Evolutionary conservation across 2,113 vertebrate genomes (phyloP).

Genomic region (Microcebus jonahi): DNA sequence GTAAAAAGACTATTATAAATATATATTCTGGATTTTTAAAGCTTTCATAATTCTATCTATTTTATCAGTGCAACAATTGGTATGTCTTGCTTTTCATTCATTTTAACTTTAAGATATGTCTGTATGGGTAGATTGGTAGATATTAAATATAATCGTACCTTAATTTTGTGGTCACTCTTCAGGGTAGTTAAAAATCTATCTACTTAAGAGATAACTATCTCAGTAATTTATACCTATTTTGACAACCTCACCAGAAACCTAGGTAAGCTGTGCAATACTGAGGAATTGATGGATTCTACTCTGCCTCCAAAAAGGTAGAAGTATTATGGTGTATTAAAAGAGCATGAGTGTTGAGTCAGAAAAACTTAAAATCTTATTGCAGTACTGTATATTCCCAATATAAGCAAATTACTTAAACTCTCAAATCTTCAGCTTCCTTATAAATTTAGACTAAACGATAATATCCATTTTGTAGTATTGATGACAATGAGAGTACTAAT

Average conservation of each 20-base stretch:
- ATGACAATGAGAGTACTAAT: background rate
- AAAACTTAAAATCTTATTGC: background rate
- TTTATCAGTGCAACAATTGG: too few relatives aligned
- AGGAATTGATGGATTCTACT: background rate
- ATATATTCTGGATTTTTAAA: conserved; percentile 71
- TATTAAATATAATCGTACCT: background rate
- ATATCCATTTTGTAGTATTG: background rate
- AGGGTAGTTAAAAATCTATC: background rate
- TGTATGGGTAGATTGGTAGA: background rate
- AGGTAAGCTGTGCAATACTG: background rate
- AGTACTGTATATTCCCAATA: background rate
- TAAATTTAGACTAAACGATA: background rate
- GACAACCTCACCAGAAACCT: background rate
- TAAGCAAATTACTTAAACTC: background rate
- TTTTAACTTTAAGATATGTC: too few relatives aligned
- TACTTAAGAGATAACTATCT: background rate
- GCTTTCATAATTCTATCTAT: conserved; percentile 44
- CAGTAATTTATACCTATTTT: background rate
- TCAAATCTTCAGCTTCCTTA: background rate
- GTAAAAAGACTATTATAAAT: conserved; percentile 60
- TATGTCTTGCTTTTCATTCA: too few relatives aligned
- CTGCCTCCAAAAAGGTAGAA: background rate
- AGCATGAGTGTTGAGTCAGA: background rate
- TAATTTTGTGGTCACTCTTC: conserved; percentile 18
- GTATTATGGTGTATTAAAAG: background rate